A percentile compares a stretch with the other conserved stretches of the same genome.
Evolutionary conservation across 2,113 vertebrate species (phyloP).

Genomic region (Nothocercus julius): DNA sequence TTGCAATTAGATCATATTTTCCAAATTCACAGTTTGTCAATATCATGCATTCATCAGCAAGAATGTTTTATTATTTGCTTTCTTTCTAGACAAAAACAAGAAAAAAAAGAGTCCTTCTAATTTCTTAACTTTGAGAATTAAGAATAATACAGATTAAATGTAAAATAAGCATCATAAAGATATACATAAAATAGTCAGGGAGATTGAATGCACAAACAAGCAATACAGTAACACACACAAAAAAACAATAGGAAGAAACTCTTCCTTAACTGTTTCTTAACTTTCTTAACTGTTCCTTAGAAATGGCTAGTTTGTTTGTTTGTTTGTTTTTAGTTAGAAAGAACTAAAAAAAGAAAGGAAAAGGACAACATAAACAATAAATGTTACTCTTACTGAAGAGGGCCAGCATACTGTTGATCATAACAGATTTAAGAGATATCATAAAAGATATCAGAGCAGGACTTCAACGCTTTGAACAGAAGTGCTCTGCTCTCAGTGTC

Average conservation of each 20-base stretch:
- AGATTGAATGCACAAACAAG: not conserved
- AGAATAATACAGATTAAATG: not conserved
- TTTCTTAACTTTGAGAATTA: not conserved
- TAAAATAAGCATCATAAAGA: not conserved
- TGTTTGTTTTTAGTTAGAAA: not conserved
- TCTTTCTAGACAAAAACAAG: not conserved
- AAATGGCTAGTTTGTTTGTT: not conserved
- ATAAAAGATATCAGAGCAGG: not conserved
- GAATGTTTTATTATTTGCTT: not conserved
- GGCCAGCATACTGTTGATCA: not conserved
- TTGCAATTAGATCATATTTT: not conserved
- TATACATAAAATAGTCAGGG: not conserved
- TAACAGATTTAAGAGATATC: not conserved
- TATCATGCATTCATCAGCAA: not conserved
- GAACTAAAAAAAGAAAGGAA: fast-evolving
- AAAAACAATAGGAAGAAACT: not conserved
- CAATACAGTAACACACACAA: not conserved
- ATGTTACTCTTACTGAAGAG: not conserved
- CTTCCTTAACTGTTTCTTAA: not conserved
- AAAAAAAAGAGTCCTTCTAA: fast-evolving
- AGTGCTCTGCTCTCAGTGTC: not conserved
- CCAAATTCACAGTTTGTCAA: not conserved
- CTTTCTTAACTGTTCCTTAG: fast-evolving
- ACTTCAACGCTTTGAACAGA: not conserved
- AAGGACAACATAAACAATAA: not conserved